Evolutionary conservation across 2,888 invertebrate genomes (phyloP).

Genomic region (Nemotelus nigrinus): DNA sequence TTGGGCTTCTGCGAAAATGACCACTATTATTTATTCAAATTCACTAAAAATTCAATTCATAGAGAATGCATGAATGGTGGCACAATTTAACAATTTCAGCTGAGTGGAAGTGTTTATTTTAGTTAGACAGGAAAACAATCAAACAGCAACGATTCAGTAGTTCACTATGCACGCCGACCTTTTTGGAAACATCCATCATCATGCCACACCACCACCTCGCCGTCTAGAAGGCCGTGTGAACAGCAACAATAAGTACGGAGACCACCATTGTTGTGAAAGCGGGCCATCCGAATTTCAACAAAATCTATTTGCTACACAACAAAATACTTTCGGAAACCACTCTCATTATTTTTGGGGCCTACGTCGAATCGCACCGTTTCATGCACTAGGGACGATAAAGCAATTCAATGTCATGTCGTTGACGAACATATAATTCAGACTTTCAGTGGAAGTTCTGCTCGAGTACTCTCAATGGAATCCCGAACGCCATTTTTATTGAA

Average conservation of each 20-base stretch:
- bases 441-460: slow-evolving; percentile 39
- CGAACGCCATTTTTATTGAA: slow-evolving; percentile 52
- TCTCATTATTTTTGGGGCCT: slow-evolving; percentile 34
- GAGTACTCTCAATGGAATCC: slow-evolving; percentile 49
- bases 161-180: slow-evolving; percentile 24
- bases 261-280: slow-evolving; percentile 26
- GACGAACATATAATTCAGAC: neutral
- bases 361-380: neutral
- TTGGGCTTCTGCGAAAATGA: neutral
- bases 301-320: slow-evolving; percentile 21
- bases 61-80: slow-evolving; percentile 7
- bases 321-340: slow-evolving; percentile 24
- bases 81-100: neutral
- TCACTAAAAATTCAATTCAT: slow-evolving; percentile 4
- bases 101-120: slow-evolving; percentile 28
- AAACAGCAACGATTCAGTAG: slow-evolving; percentile 20
- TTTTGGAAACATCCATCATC: neutral
- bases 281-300: neutral
- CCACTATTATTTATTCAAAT: neutral
- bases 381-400: neutral
- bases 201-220: neutral
- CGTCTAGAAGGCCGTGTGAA: neutral
- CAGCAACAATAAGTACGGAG: neutral
- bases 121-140: slow-evolving; percentile 28
- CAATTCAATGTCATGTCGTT: slow-evolving; percentile 6